Percentiles rank a stretch among this genome's conserved stretches.
Evolutionary conservation across 1,140 invertebrate species (phyloP).

Genomic region (Chrysomallon squamiferum): DNA sequence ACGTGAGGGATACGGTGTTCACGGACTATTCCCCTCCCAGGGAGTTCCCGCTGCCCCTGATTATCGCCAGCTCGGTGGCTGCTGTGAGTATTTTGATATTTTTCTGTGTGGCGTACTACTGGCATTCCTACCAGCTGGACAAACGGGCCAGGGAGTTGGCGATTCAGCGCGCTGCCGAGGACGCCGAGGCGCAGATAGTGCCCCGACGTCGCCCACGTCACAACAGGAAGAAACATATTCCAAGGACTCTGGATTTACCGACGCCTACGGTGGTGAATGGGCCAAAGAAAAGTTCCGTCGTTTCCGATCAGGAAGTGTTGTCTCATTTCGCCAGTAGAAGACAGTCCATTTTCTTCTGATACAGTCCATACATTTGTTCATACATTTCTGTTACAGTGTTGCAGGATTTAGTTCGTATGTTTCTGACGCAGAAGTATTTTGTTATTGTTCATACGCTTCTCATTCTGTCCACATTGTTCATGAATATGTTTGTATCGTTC

Average conservation of each 20-base stretch:
- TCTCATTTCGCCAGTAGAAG: slow-evolving; percentile 28
- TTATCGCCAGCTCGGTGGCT: slow-evolving; percentile 23
- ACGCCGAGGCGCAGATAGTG: slow-evolving; percentile 2
- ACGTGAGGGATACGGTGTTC: too few relatives aligned
- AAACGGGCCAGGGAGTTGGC: slow-evolving; percentile 27
- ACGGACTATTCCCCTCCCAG: neutral
- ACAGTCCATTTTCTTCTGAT: slow-evolving; percentile 29
- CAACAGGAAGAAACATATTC: neutral
- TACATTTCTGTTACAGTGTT: too few relatives aligned
- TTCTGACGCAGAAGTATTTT: too few relatives aligned
- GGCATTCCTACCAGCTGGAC: slow-evolving; percentile 32
- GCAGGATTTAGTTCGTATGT: too few relatives aligned
- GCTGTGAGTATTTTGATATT: slow-evolving; percentile 32
- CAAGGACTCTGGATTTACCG: neutral
- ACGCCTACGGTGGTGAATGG: slow-evolving; percentile 5
- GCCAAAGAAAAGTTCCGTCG: slow-evolving; percentile 18
- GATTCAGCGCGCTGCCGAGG: slow-evolving; percentile 28
- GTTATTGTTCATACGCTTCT: too few relatives aligned
- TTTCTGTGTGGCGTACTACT: slow-evolving; percentile 25
- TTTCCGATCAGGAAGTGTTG: slow-evolving; percentile 30
- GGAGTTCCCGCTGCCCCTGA: slow-evolving; percentile 27
- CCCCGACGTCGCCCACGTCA: neutral
- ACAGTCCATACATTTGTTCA: too few relatives aligned
- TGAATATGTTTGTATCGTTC: too few relatives aligned
- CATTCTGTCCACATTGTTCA: too few relatives aligned